Evolutionary conservation across 2,888 invertebrate species (phyloP), one percentile per base, ranked within the genome.

Genomic region (Drosophila melanosoma): DNA sequence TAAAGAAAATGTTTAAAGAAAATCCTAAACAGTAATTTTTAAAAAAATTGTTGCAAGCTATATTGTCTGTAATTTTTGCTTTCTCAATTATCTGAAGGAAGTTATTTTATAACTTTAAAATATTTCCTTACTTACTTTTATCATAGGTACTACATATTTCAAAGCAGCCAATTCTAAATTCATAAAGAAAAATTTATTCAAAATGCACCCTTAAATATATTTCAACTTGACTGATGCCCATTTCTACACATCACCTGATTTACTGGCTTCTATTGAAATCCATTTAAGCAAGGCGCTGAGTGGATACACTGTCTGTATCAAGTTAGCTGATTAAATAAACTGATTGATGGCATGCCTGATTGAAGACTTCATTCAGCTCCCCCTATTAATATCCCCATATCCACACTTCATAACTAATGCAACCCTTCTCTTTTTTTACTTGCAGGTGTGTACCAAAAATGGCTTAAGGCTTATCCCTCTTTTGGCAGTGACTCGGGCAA

Each of bases 291-390:
- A 36, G 74, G 29, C 60, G 60, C 51, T 59, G 49, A 29, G 40
- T 42, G 40, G 66, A 48, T 65, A 51, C 65, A 52, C 67, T 48
- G 60, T 69, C 62, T 75, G 32, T 65, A 74, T 69, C 69, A 69
- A 71, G 63, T 69, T 73, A 59, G 77, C 79, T 85, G 83, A 86
- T 84, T 86, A 82, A 83, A 81, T 83, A 79, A 83, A 79, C 84
- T 84, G 86, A 84, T 84, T 86, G 84, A 84, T 86, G 76, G 79
- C 82, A 74, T 68, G 87, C 81, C 73, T 82, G 84, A 84, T 86
- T 86, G 86, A 84, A 68, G 71, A 71, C 69, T 82, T 81, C 81
- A 83, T 54, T 67, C 66, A 63, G 65, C 20, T n/a, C 17, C 49
- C 48, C 36, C 20, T 15, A 15, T 45, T 45, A 33, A 15, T 35